A percentile compares a stretch with the other conserved stretches of the same genome.
These are phyloP conservation scores for Anniella stebbinsi DNA, from an alignment of 2,797 vertebrate genomes.

Conservation along the genomic window DNA sequence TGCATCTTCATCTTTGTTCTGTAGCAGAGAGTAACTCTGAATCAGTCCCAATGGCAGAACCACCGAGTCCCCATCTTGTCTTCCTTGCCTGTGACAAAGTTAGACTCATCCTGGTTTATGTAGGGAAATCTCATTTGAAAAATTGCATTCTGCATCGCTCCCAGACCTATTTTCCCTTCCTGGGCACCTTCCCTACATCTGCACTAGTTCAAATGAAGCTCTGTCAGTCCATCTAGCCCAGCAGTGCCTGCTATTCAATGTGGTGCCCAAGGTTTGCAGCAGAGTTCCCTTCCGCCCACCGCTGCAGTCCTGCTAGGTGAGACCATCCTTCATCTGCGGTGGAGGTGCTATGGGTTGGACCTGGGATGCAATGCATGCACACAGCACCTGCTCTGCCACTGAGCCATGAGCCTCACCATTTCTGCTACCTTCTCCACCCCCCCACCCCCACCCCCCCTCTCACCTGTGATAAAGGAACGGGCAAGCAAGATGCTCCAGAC, in stretches of 20 bases:
- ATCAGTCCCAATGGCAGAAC: background rate
- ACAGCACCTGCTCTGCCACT: background rate
- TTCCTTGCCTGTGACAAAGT: background rate
- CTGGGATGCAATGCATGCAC: no score
- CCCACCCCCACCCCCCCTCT: background rate
- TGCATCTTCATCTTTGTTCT: background rate
- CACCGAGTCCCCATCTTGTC: background rate
- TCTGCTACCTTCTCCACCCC: background rate
- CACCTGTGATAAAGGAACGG: no score
- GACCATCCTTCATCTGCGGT: no score
- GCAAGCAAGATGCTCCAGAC: background rate
- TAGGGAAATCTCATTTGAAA: background rate
- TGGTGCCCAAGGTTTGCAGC: no score
- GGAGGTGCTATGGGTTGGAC: no score
- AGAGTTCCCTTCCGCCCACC: no score
- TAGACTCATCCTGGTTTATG: no score
- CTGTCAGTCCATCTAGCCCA: no score
- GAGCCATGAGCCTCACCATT: background rate
- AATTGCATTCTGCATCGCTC: no score
- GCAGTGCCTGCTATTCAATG: no score
- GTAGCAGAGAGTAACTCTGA: fast-evolving
- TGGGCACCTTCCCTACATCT: background rate
- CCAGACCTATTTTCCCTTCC: background rate
- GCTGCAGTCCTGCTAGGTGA: no score
- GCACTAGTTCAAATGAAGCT: background rate